Percentiles rank a stretch among this genome's conserved stretches.
These are phyloP conservation scores for Apodemia hepburni DNA, from an alignment of 2,888 invertebrate genomes.

Conservation along the genomic window DNA sequence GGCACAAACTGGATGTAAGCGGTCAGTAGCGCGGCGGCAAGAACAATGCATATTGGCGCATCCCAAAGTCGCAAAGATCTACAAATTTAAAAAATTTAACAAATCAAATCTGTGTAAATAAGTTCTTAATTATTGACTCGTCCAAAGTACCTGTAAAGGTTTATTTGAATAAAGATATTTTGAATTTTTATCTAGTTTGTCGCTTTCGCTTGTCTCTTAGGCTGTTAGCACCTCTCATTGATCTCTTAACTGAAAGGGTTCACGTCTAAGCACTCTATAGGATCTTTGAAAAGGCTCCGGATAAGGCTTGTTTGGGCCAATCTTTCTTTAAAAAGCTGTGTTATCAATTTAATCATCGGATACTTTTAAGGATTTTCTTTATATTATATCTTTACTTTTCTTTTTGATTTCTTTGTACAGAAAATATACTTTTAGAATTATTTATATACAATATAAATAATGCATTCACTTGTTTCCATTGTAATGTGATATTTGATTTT, in stretches of 20 bases:
- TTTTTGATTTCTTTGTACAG: constrained; percentile 18
- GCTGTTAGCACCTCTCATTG: constrained; percentile 41
- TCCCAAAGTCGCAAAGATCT: too few species aligned
- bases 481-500: too few species aligned
- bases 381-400: constrained; percentile 25
- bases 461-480: too few species aligned
- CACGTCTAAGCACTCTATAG: constrained; percentile 52
- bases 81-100: too few species aligned
- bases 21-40: too few species aligned
- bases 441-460: not conserved
- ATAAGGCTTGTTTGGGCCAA: constrained; percentile 59
- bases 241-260: constrained; percentile 63
- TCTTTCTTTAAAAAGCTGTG: constrained; percentile 51
- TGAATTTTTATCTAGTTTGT: not conserved
- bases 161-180: too few species aligned
- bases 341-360: constrained; percentile 66
- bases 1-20: too few species aligned
- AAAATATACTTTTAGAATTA: constrained; percentile 8
- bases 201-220: constrained; percentile 31
- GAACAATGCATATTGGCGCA: too few species aligned
- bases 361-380: constrained; percentile 42
- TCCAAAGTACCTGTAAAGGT: too few species aligned
- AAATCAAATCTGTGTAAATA: too few species aligned
- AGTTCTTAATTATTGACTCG: too few species aligned
- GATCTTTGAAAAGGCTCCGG: constrained; percentile 53